Evolutionary conservation across 2,797 vertebrate genomes (phyloP).

Genomic region (Neoniphon sammara): DNA sequence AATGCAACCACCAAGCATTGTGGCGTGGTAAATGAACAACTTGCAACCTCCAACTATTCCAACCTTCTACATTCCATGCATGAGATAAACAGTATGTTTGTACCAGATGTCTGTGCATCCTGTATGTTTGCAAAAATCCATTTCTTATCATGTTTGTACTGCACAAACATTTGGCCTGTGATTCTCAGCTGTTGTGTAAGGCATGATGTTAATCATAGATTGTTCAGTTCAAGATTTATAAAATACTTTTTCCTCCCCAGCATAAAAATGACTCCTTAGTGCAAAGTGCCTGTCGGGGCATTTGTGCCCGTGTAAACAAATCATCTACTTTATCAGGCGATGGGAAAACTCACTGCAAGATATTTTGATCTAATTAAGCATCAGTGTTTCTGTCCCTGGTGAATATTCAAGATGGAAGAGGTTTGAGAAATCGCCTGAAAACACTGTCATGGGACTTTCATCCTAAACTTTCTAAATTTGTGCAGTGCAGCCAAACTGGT

Average conservation of each 20-base stretch:
- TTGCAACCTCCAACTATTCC: constrained; percentile 27
- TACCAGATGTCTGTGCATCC: constrained; percentile 14
- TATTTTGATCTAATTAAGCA: constrained; percentile 63
- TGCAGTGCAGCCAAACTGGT: constrained; percentile 36
- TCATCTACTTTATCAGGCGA: constrained; percentile 44
- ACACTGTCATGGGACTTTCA: constrained; percentile 11
- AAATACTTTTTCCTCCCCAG: constrained; percentile 27
- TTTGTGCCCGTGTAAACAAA: constrained; percentile 61
- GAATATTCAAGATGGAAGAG: constrained; percentile 31
- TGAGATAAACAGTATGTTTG: constrained; percentile 39
- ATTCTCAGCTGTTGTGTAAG: constrained; percentile 1
- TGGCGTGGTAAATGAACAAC: constrained; percentile 20
- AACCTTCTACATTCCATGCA: constrained; percentile 62
- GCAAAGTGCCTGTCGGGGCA: constrained; percentile 77
- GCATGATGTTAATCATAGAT: constrained; percentile 39
- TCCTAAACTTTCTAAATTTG: constrained; percentile 14
- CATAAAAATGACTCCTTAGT: constrained; percentile 42
- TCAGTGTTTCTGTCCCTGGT: constrained; percentile 26
- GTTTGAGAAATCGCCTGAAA: constrained; percentile 42
- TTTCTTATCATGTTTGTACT: constrained; percentile 5
- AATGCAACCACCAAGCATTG: not conserved
- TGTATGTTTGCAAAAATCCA: constrained; percentile 24
- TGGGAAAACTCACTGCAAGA: constrained; percentile 49
- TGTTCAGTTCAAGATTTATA: constrained; percentile 16
- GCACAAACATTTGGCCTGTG: not conserved